Base-by-base conservation (phyloP, 64 coral and sea anemone genomes). In the Pachyseris speciosa region DNA sequence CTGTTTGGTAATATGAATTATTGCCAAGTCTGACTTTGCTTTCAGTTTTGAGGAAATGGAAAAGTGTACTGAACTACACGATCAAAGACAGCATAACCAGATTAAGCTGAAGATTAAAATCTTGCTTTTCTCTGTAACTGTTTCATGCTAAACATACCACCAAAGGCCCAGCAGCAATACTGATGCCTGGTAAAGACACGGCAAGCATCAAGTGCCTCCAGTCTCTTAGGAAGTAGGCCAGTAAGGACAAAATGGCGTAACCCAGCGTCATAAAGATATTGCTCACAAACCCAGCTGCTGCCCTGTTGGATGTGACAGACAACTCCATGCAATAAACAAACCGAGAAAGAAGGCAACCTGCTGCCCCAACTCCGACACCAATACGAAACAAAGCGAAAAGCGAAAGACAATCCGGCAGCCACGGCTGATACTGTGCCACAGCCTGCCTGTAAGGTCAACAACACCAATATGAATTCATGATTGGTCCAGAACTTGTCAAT, bases 321-420 rank as follows among this genome's bases (percentile, higher is more conserved):
- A 92, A 20, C 48, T 92, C 90, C 38, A 92, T 49, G 37, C 50
- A 85, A 70, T 92, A 92, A 10, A 92, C 90, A 34, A 92, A 92
- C 2, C 90, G 90, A 5, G 74, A 57, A 22, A 85, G 59, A 10
- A 92, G 83, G 42, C 52, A 31, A 37, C 90, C 90, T 9, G 90
- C 90, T 1, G 90, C 39, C 0, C 31, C 90, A 11, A 75, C 59
- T 41, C 90, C 90, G 0, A 70, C 37, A 45, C 51, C 68, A 47
- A 92, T 61, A 64, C 90, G 90, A 31, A 92, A 67, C 68, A 92
- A 72, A 27, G 79, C 53, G 17, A 92, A 92, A 9, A 92, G 69
- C 3, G 25, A 44, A 2, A 85, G 83, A 24, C 68, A 70, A 52
- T 86, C 42, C 31, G 80, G n/a, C n/a, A n/a, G n/a, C 90, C 20